Conservation (phyloP, 1,140 invertebrate species). For the Drosophila bocqueti region DNA sequence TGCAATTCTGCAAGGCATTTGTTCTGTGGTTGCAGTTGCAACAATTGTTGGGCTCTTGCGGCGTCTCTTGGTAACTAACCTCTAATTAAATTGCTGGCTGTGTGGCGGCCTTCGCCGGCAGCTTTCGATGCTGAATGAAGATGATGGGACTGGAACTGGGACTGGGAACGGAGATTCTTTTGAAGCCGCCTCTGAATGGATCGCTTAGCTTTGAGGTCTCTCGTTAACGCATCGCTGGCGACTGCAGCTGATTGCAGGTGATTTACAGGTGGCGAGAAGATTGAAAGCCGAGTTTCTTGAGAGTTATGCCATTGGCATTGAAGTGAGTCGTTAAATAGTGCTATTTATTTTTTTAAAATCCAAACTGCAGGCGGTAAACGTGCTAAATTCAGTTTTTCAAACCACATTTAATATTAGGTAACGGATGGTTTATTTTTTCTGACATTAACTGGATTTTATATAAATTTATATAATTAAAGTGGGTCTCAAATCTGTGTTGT, state of each 20-base stretch:
- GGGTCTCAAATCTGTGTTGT: not conserved
- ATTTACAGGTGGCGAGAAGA: conserved; percentile 17
- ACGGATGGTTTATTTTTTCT: not conserved
- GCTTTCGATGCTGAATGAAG: conserved; percentile 41
- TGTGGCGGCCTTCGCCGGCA: conserved; percentile 35
- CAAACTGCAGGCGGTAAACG: conserved; percentile 18
- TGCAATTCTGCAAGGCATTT: conserved; percentile 55
- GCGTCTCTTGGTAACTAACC: conserved; percentile 43
- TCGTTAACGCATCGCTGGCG: conserved; percentile 38
- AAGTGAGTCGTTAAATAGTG: conserved; percentile 9
- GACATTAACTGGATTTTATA: not conserved
- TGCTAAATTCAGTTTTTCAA: conserved; percentile 15
- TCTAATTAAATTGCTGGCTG: conserved; percentile 49
- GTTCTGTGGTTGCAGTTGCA: conserved; percentile 31
- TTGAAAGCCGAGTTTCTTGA: conserved; percentile 21
- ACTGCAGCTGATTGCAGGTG: conserved; percentile 22
- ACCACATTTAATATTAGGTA: conserved; percentile 1
- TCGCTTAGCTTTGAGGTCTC: conserved; percentile 46
- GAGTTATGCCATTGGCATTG: conserved; percentile 29
- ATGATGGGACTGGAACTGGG: conserved; percentile 8
- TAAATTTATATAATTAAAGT: not conserved
- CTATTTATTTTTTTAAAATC: conserved; percentile 18
- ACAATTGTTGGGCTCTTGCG: conserved; percentile 16
- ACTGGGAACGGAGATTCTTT: conserved; percentile 18
- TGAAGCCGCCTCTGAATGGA: conserved; percentile 35